Conservation (phyloP, 2,888 invertebrate genomes). For the Mesochorus sp. region DNA sequence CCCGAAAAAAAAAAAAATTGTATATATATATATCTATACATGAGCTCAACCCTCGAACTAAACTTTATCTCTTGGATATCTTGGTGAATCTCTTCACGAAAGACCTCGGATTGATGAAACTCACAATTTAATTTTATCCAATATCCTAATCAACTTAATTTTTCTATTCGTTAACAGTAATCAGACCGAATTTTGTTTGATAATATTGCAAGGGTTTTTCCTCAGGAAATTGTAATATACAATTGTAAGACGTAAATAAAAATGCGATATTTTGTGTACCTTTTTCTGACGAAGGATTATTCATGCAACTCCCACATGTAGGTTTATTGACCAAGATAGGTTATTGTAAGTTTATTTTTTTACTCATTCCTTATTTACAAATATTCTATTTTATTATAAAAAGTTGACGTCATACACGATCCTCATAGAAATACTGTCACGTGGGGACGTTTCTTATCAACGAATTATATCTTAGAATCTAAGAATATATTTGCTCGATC, state of each 20-base stretch:
- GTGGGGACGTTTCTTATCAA: no score
- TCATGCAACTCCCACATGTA: neutral
- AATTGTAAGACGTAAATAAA: no score
- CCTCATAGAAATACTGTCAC: no score
- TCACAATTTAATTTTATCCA: neutral
- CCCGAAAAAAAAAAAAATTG: slow-evolving; percentile 4
- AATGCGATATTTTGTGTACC: neutral
- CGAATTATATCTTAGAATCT: no score
- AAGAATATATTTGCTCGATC: no score
- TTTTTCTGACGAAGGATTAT: neutral
- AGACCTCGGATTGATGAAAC: slow-evolving; percentile 6
- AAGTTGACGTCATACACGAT: slow-evolving; percentile 17
- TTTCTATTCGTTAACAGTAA: neutral
- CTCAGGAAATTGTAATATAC: neutral
- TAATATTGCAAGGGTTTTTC: neutral
- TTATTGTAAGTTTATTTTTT: no score
- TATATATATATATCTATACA: neutral
- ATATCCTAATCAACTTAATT: neutral
- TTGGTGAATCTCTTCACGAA: neutral
- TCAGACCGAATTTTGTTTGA: neutral
- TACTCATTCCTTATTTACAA: no score
- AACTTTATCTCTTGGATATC: slow-evolving; percentile 2
- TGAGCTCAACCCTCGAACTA: neutral
- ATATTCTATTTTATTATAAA: neutral
- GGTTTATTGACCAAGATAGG: neutral